Evolutionary conservation across 2,888 invertebrate species (phyloP).

Genomic region (Boloria euphrosyne): DNA sequence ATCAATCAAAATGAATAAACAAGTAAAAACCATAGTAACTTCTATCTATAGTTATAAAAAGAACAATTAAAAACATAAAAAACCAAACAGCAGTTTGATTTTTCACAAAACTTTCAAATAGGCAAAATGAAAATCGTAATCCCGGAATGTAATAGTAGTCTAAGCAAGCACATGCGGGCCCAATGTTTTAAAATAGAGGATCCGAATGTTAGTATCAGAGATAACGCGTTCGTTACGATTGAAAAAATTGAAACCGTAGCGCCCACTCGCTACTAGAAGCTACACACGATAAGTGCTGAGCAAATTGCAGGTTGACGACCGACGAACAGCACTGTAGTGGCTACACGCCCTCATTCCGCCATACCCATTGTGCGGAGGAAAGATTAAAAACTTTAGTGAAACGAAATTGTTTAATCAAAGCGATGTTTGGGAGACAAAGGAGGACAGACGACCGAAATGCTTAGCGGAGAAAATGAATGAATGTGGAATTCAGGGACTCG

Average conservation of each 20-base stretch:
- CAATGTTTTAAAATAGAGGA: not conserved
- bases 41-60: too few species aligned
- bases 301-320: slow-evolving; percentile 29
- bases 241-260: not conserved
- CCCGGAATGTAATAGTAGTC: too few species aligned
- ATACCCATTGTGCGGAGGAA: slow-evolving; percentile 29
- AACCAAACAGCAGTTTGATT: too few species aligned
- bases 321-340: slow-evolving; percentile 31
- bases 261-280: not conserved
- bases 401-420: slow-evolving; percentile 47
- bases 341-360: slow-evolving; percentile 28
- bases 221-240: too few species aligned
- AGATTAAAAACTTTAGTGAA: slow-evolving; percentile 48
- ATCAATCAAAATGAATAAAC: too few species aligned
- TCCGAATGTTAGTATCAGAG: slow-evolving; percentile 4
- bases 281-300: slow-evolving; percentile 1
- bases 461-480: not conserved
- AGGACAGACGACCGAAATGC: slow-evolving; percentile 6
- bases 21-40: too few species aligned
- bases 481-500: not conserved
- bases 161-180: too few species aligned
- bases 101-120: too few species aligned
- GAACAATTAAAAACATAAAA: too few species aligned
- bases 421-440: slow-evolving; percentile 35
- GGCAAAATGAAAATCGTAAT: too few species aligned